A percentile compares a stretch with the other conserved stretches of the same genome.
Conservation (phyloP, 1,140 invertebrate species). For the Drosophila kurseongensis region DNA sequence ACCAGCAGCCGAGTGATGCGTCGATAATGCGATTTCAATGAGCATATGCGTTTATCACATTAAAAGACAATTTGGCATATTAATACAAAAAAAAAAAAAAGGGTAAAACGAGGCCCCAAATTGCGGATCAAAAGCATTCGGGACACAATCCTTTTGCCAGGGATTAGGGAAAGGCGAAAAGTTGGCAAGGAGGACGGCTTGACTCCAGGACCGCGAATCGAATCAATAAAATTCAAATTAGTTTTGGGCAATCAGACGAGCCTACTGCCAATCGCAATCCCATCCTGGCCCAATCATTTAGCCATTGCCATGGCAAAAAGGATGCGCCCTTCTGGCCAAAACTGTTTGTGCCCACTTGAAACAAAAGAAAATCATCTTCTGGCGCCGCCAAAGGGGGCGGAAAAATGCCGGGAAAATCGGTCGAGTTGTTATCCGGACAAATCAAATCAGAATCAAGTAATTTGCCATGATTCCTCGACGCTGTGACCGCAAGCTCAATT, state of each 20-base stretch:
- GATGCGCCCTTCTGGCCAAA: conserved; percentile 53
- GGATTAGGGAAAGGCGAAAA: conserved; percentile 25
- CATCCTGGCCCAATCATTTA: conserved; percentile 67
- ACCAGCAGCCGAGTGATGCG: conserved; percentile 23
- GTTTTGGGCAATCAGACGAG: conserved; percentile 74
- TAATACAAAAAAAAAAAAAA: conserved; percentile 13
- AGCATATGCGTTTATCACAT: conserved; percentile 75
- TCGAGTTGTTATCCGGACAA: conserved; percentile 67
- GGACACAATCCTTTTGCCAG: conserved; percentile 63
- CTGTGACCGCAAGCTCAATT: conserved; percentile 81
- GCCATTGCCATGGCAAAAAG: conserved; percentile 69
- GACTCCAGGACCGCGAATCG: conserved; percentile 54
- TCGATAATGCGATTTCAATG: conserved; percentile 71
- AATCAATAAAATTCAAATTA: conserved; percentile 83
- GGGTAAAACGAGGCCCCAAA: not conserved
- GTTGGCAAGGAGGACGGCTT: conserved; percentile 14
- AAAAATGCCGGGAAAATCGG: conserved; percentile 11
- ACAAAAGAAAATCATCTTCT: conserved; percentile 51
- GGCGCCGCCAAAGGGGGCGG: conserved; percentile 7
- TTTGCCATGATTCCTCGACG: conserved; percentile 71
- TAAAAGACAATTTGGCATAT: conserved; percentile 75
- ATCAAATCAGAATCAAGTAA: conserved; percentile 83
- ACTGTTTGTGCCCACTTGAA: conserved; percentile 69
- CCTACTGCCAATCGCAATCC: conserved; percentile 21
- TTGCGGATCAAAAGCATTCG: conserved; percentile 40